Percentiles rank a stretch among this genome's conserved stretches.
These are phyloP conservation scores for Pararge aegeria DNA, from an alignment of 1,140 invertebrate genomes.

Conservation along the genomic window DNA sequence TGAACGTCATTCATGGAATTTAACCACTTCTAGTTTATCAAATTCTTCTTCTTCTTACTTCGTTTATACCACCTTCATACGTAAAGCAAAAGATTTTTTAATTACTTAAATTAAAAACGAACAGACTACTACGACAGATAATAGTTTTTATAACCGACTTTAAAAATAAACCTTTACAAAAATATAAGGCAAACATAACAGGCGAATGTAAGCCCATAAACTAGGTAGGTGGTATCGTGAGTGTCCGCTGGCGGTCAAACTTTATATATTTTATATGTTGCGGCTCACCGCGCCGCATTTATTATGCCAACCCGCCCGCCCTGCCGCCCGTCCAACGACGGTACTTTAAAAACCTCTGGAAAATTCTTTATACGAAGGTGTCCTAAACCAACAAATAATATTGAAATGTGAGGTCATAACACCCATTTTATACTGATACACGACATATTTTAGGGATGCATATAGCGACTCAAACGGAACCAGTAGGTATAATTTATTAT, in stretches of 20 bases:
- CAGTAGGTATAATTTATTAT: too few relatives aligned
- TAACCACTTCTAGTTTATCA: too few relatives aligned
- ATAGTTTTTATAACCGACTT: background rate
- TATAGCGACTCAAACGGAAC: too few relatives aligned
- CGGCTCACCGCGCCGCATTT: constrained; percentile 50
- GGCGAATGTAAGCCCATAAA: constrained; percentile 46
- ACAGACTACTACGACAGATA: too few relatives aligned
- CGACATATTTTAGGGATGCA: too few relatives aligned
- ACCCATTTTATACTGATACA: background rate
- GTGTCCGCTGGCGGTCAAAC: constrained; percentile 60
- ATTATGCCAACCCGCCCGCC: constrained; percentile 40
- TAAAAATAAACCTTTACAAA: background rate
- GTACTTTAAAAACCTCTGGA: constrained; percentile 19
- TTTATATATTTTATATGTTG: constrained; percentile 72
- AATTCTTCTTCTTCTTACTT: too few relatives aligned
- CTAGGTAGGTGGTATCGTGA: constrained; percentile 49
- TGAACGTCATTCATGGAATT: too few relatives aligned
- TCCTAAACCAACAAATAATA: constrained; percentile 22
- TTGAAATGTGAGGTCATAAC: constrained; percentile 3
- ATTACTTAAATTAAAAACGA: too few relatives aligned
- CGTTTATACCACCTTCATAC: too few relatives aligned
- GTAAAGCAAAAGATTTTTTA: too few relatives aligned
- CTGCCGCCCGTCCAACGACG: constrained; percentile 10
- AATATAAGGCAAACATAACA: background rate
- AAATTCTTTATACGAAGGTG: constrained; percentile 14